Evolutionary conservation across 2,797 vertebrate genomes (phyloP).

Genomic region (Pelobates cultripes): DNA sequence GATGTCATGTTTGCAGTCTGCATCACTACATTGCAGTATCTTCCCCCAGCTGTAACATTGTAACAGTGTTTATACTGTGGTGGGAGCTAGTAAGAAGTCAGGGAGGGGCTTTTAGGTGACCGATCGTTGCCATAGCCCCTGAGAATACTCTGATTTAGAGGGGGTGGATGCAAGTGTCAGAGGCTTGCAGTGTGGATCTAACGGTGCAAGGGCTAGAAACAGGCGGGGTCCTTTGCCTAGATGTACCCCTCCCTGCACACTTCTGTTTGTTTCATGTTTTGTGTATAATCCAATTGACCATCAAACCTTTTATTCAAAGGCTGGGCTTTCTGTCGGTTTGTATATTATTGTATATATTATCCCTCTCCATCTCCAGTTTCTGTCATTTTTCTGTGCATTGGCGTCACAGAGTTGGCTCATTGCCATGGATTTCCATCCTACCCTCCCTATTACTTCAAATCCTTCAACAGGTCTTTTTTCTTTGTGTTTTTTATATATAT

Average conservation of each 20-base stretch:
- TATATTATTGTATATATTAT: background rate
- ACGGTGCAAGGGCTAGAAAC: conserved; percentile 63
- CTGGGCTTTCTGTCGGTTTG: too few relatives aligned
- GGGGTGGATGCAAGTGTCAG: conserved; percentile 14
- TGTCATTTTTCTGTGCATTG: background rate
- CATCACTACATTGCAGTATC: conserved; percentile 43
- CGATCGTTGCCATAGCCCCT: background rate
- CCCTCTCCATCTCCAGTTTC: too few relatives aligned
- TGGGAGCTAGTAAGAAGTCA: conserved; percentile 1
- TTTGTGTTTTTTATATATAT: background rate
- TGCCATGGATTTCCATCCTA: background rate
- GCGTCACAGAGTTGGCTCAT: background rate
- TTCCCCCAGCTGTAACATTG: conserved; percentile 11
- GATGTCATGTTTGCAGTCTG: background rate
- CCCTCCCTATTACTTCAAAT: conserved; percentile 1
- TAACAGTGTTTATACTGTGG: background rate
- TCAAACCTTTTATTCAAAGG: too few relatives aligned
- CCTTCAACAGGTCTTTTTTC: background rate
- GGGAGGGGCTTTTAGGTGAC: conserved; percentile 42
- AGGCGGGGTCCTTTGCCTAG: conserved; percentile 67
- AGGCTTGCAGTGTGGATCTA: conserved; percentile 47
- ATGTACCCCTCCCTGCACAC: background rate
- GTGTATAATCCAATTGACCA: background rate
- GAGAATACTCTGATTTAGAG: conserved; percentile 27
- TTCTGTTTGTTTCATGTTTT: background rate